phyloP scores from a whole-genome alignment of 1,140 invertebrate species.

The Eumaeus atala region DNA sequence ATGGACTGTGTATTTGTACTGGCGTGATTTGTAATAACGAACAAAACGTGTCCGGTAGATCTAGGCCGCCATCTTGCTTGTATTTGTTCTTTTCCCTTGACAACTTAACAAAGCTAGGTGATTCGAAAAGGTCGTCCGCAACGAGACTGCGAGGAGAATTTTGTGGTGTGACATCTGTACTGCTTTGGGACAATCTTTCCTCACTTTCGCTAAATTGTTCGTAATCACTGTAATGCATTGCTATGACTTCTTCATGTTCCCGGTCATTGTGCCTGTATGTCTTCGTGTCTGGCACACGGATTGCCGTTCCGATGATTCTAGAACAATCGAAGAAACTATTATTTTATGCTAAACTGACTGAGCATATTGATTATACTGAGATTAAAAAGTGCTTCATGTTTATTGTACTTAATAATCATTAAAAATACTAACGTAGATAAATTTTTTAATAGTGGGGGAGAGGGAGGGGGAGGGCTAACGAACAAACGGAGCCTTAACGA shows the following conservation, averaged over 20 bases:
- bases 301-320: conserved; percentile 61
- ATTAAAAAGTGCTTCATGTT: no score
- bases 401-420: no score
- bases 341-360: background rate
- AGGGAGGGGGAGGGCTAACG: no score
- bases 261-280: conserved; percentile 50
- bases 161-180: conserved; percentile 57
- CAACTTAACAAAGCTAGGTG: conserved; percentile 25
- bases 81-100: conserved; percentile 45
- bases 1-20: conserved; percentile 53
- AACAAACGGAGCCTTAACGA: no score
- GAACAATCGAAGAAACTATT: conserved; percentile 7
- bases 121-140: conserved; percentile 34
- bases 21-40: conserved; percentile 60
- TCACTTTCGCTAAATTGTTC: conserved; percentile 61
- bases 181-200: conserved; percentile 56
- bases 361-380: no score
- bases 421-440: no score
- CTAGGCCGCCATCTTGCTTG: conserved; percentile 33
- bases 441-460: no score
- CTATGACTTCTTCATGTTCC: conserved; percentile 68
- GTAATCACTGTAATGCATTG: conserved; percentile 65
- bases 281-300: conserved; percentile 46
- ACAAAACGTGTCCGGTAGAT: conserved; percentile 49
- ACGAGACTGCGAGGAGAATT: conserved; percentile 51